Base-by-base conservation (phyloP, 2,888 invertebrate genomes). In the Drosophila robusta region DNA sequence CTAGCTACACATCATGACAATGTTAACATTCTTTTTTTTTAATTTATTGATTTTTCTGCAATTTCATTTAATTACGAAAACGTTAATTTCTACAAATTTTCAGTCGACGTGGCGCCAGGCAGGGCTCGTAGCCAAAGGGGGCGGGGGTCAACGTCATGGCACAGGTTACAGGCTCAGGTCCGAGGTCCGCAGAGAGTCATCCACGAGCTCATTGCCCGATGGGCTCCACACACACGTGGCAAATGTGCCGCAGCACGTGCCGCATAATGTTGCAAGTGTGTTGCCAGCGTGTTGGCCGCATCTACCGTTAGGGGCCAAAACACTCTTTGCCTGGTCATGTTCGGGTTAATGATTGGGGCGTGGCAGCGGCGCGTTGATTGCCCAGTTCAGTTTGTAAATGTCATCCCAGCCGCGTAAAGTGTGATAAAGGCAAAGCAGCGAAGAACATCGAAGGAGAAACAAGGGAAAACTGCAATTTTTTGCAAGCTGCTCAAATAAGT, bases 11-110 rank as follows among this genome's bases (percentile, higher is more conserved):
- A 76, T 55, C 74, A 75, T 70, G 70, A 67, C 62, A 47, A 50
- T 54, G 62, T 51, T 42, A 54, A 54, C 52, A 34, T 34, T n/a
- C n/a, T 4, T 8, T 29, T 29, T 70, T 65, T 65, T 58, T 45
- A 68, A 56, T 60, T 66, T 86, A 87, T 87, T 76, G 87, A 87
- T 85, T 85, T 85, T 89, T 89, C 57, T 85, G 89, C 87, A 84
- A 81, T 86, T 87, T 89, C 85, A 86, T 85, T 87, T 81, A 87
- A 87, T 87, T 79, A 75, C 72, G 72, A 87, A 86, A 87, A 87
- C 81, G 72, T 85, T 86, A 90, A 87, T 90, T 89, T 90, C 84
- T 90, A 84, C 90, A 90, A 90, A 90, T 89, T 90, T 90, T 89
- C 89, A 87, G 90, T 81, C 65, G 58, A 41, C 51, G 42, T 34